Evolutionary conservation across 2,888 invertebrate genomes (phyloP), one percentile per base, ranked within the genome.

Genomic region (Rhagium mordax): DNA sequence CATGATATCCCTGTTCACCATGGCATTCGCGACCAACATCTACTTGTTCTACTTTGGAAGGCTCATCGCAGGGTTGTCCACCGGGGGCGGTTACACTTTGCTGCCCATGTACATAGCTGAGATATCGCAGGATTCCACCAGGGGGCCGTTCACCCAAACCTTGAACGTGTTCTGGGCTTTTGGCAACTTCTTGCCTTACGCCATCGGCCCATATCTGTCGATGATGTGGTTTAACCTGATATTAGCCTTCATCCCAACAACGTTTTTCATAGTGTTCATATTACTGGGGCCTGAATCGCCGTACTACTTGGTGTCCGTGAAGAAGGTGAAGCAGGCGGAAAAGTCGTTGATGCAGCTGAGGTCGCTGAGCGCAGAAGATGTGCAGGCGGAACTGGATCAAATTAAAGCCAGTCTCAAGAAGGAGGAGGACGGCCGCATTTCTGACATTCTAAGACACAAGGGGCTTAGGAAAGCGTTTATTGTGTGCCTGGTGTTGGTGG

Each of bases 21-120:
- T 80, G 68, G 81, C 82, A 0, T 78, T 83, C 66, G 81, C 65
- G 3, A 64, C 49, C 0, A 72, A 75, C 29, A 74, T 84, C 10
- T 72, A 79, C 21, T 53, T 79, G 15, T 83, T 79, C 62, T 89
- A 88, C 74, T 81, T 85, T 1, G 89, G 88, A n/a, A 83, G 90
- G 76, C 81, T 90, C 20, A 69, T 90, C 6, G 86, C 86, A 15
- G 95, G 95, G 59, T 82, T 94, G 0, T 91, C 91, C 0, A 90
- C 93, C 0, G 93, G 94, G 0, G 92, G 93, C 82, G 89, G 93
- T 13, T 94, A 93, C 88, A 92, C 94, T 0, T 91, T 93, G 1
- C 91, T 93, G 0, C 95, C 96, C 0, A 94, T 95, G 91, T 97
- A 96, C 87, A 92, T 96, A 75, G 95, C 95, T 55, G 97, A 97